Evolutionary conservation across 2,113 vertebrate species (phyloP), one percentile per base, ranked within the genome.

Genomic region (Saguinus midas): DNA sequence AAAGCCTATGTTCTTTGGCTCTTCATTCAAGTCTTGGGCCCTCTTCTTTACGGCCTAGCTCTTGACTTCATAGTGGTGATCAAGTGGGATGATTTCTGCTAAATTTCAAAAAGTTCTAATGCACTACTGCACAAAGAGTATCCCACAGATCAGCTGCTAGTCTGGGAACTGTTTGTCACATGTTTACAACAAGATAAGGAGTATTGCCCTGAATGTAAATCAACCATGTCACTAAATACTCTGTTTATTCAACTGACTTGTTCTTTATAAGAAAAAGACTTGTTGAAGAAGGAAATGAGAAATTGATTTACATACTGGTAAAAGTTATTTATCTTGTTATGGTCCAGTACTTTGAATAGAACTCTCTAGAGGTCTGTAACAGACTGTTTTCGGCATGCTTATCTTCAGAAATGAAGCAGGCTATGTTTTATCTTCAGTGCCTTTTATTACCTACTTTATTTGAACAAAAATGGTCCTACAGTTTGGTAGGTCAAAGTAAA

Each of bases 271-370:
- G 48, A 55, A 25, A 66, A 94, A 79, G 25, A 72, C 57, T 87
- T 40, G 20, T 90, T 27, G 6, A 90, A 80, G 45, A 92, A 95
- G 73, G 90, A 92, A 95, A 29, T 87, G 66, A 91, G 17, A 17
- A 68, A 52, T 87, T 61, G 50, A 95, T 93, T 82, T 87, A 72
- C 50, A 58, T 94, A 90, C 80, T 90, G 85, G 61, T 84, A 12
- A 52, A 61, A 61, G 27, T 52, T 85, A 20, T 21, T 75, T 92
- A 58, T 88, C 70, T 61, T 92, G 35, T 58, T 72, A 50, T 90
- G 75, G 57, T 72, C 21, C 35, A 87, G 57, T 35, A 23, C 68
- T 92, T 90, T 64, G 48, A 78, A 64, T 72, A 96, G 43, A 85
- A 48, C 25, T 55, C 43, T 82, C 21, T 40, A 58, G 43, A 78